Evolutionary conservation across 2,113 vertebrate species (phyloP), one percentile per base, ranked within the genome.

Genomic region (Pungitius pungitius): DNA sequence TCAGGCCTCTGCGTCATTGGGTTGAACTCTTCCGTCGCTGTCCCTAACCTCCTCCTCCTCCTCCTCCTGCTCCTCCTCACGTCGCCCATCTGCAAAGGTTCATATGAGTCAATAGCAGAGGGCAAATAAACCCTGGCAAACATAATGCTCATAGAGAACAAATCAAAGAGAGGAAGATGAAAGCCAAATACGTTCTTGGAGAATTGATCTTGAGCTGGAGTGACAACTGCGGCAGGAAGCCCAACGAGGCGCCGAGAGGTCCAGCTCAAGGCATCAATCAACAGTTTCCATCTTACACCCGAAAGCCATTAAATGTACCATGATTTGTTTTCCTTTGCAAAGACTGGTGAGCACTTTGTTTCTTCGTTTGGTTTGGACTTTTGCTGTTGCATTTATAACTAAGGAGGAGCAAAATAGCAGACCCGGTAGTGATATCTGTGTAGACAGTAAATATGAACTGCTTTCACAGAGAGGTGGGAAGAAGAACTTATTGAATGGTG

Each of bases 291-390:
- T 94, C 88, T 87, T 88, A 87, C 88, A 93, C 92, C 80, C 87
- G 90, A 93, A 94, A 95, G 93, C 94, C 93, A 95, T 95, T 92
- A 90, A 92, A 91, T 63, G 42, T 84, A 90, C 91, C 87, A 83
- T 85, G 85, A 89, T 88, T 92, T 84, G 82, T 86, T 92, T 91
- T 90, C 57, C 87, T 90, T 91, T 81, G 81, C 85, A 90, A 91
- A 86, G 86, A 89, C 80, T 85, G 85, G 84, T 85, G 89, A 85
- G 87, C 85, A 86, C 85, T 91, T 86, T 87, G 42, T 87, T 91
- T 89, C 33, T 35, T 85, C 43, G 2, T 82, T 87, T 74, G 74
- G 40, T 82, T 86, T 40, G 74, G 78, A 82, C 75, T 87, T 70
- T 89, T 77, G 67, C 73, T 88, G n/a, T 85, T 70, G 69, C 87